Base-by-base conservation (phyloP, 2,113 vertebrate genomes). In the Crotophaga sulcirostris region DNA sequence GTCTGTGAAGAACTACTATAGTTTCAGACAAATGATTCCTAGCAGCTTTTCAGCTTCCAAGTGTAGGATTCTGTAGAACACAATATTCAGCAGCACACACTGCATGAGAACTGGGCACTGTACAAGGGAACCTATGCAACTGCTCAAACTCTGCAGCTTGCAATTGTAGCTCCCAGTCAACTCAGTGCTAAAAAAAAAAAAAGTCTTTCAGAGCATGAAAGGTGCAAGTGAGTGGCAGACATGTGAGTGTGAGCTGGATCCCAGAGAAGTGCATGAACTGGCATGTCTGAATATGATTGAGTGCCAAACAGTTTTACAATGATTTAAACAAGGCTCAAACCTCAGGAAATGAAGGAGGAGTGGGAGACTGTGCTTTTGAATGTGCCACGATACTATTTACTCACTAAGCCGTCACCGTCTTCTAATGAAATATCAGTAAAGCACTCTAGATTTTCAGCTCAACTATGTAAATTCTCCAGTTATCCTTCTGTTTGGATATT, bases 331-430 rank as follows among this genome's bases (percentile, higher is more conserved):
- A n/a, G 16, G 25, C 81, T 94, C 77, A 26, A 24, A 82, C 84
- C 89, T 68, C 89, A 95, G 94, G 93, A 96, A 96, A 94, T 54
- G 66, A 91, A 84, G n/a, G 20, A 16, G 40, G 36, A 95, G 63
- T 51, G 72, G 63, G 42, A 95, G 63, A 76, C 45, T 45, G 9
- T 76, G 67, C 55, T 88, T 86, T 69, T 83, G n/a, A 86, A 77
- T 49, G 51, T 58, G 58, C 63, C 64, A 73, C 66, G 79, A 40
- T 69, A 64, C 78, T 87, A 84, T 62, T 93, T 87, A 83, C 76
- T 85, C 67, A 67, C 78, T 66, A 73, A 87, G 23, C 36, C 34
- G 62, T 45, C 87, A 73, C 58, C 7, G 69, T 56, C 25, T 69
- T 38, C 62, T 67, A 85, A 93, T 44, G 42, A 94, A 94, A 95